Conservation (phyloP, 2,888 invertebrate species). For the Thymelicus lineola region DNA sequence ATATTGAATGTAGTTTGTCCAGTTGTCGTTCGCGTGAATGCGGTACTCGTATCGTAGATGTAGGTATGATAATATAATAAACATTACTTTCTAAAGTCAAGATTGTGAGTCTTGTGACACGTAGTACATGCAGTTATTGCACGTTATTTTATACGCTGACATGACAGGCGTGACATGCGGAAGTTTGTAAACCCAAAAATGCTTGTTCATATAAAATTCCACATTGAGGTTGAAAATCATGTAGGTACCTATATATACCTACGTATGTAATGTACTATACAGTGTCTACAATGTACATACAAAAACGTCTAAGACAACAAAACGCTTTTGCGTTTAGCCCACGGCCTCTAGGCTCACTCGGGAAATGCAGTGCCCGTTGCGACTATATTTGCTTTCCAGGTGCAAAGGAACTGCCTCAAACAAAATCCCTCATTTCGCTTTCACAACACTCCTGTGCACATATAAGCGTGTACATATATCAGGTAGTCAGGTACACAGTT, state of each 20-base stretch:
- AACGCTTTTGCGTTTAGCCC: constrained; percentile 24
- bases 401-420: constrained; percentile 47
- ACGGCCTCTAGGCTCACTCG: constrained; percentile 29
- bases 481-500: constrained; percentile 1
- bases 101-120: constrained; percentile 6
- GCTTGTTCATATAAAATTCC: constrained; percentile 11
- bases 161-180: constrained; percentile 6
- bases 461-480: constrained; percentile 4
- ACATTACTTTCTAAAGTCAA: constrained; percentile 34
- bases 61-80: neutral
- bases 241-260: neutral
- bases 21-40: constrained; percentile 3
- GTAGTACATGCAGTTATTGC: constrained; percentile 18
- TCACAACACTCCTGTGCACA: constrained; percentile 30
- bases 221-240: neutral
- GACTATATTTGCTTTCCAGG: constrained; percentile 49
- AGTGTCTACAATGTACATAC: neutral
- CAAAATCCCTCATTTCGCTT: constrained; percentile 50
- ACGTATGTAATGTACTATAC: neutral
- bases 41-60: neutral
- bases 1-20: constrained; percentile 2
- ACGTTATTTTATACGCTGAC: constrained; percentile 13
- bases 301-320: constrained; percentile 27
- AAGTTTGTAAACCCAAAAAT: neutral
- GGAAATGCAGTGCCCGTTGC: constrained; percentile 29